Evolutionary conservation across 2,888 invertebrate genomes (phyloP).

Genomic region (Nymphalis urticae): DNA sequence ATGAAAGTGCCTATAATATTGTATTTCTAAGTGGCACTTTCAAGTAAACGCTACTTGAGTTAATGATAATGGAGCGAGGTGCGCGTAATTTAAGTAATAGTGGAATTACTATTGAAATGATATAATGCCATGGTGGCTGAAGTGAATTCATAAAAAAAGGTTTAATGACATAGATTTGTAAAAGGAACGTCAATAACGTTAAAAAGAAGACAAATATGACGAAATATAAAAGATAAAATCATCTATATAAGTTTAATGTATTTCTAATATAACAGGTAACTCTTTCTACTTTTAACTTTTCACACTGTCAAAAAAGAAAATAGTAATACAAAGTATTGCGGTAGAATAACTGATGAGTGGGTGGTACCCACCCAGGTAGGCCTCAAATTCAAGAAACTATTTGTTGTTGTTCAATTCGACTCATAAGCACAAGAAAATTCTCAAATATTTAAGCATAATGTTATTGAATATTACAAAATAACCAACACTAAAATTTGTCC

Average conservation of each 20-base stretch:
- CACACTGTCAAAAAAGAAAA: no score
- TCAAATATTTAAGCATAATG: no score
- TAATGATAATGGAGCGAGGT: conserved; percentile 53
- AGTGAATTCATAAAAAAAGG: conserved; percentile 19
- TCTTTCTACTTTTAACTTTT: no score
- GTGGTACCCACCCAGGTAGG: no score
- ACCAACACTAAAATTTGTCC: background rate
- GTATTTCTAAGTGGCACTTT: conserved; percentile 62
- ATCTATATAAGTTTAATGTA: no score
- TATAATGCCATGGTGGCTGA: conserved; percentile 36
- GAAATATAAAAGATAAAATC: no score
- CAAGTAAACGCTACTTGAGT: conserved; percentile 61
- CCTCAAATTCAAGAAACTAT: no score
- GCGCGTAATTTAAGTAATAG: conserved; percentile 55
- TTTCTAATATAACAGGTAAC: no score
- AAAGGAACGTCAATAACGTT: background rate
- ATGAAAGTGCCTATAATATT: conserved; percentile 55
- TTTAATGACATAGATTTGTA: conserved; percentile 14
- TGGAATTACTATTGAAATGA: conserved; percentile 44
- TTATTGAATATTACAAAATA: background rate
- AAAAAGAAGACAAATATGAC: background rate
- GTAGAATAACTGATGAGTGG: no score
- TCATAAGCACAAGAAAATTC: no score
- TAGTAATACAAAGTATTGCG: no score
- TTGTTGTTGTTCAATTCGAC: no score